Conservation (phyloP, 2,797 vertebrate species). For the Petrocephalus schoutedeni region DNA sequence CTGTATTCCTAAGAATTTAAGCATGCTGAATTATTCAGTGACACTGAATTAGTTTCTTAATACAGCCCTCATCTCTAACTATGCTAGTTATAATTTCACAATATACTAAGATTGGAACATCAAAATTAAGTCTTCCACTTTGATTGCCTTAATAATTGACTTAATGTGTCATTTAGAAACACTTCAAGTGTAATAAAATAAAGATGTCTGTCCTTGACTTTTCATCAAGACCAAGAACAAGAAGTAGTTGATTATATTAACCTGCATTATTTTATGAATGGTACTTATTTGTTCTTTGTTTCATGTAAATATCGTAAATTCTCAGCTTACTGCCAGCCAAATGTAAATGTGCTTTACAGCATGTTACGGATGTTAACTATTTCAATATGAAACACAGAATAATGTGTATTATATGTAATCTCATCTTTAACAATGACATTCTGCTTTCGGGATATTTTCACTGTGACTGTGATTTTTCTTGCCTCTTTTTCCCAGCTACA, state of each 20-base stretch:
- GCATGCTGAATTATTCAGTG: background rate
- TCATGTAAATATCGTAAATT: background rate
- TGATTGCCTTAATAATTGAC: slow-evolving; percentile 1
- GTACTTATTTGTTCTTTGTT: background rate
- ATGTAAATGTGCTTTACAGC: background rate
- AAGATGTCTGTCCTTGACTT: background rate
- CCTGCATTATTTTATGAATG: slow-evolving; percentile 7
- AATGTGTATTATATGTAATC: background rate
- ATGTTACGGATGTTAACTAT: background rate
- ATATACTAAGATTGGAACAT: slow-evolving; percentile 36
- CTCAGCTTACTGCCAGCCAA: background rate
- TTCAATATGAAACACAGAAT: background rate
- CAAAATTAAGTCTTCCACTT: slow-evolving; percentile 28
- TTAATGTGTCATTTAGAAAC: slow-evolving; percentile 17
- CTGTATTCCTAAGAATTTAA: background rate
- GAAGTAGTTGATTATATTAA: slow-evolving; percentile 7
- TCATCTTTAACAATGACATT: background rate
- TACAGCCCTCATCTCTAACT: slow-evolving; percentile 28
- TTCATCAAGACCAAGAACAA: background rate
- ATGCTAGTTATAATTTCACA: slow-evolving; percentile 32
- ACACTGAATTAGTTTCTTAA: background rate
- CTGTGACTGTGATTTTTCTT: background rate
- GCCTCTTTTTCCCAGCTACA: background rate
- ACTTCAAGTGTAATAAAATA: background rate
- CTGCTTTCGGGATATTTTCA: slow-evolving; percentile 6